Base-by-base conservation (phyloP, 2,888 invertebrate species). In the Lottia gigantea region DNA sequence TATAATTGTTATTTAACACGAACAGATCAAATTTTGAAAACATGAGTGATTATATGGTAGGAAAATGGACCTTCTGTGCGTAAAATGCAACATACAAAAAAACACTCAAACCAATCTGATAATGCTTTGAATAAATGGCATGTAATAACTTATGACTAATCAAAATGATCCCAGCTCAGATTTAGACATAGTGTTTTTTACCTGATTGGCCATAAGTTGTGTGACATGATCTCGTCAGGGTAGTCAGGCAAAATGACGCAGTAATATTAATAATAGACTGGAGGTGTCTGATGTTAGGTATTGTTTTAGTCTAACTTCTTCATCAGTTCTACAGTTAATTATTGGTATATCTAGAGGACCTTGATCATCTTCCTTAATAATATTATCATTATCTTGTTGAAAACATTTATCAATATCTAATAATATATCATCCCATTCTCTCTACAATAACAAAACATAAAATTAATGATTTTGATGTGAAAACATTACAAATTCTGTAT, bases 231-330 rank as follows among this genome's bases (percentile, higher is more conserved):
- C 80, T 63, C 85, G 86, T 87, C 87, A 87, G 66, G 87, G 87
- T 14, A 85, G 82, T 87, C 87, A 87, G 55, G 85, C 86, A 80
- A 86, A 87, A 73, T 87, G 87, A 16, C 87, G 78, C 46, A 86
- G 76, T 49, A 85, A 67, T 11, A 86, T 75, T 23, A 85, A 73
- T 45, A 86, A 71, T 4, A 82, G 72, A 26, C 67, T 76, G 11
- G 76, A 67, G 26, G 71, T 26, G n/a, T 70, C 71, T 40, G 68
- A 45, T 15, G 64, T 67, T 7, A 83, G 68, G 63, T 74, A 76
- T 16, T 79, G 69, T 40, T 68, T 62, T 49, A 86, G 70, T 66
- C 73, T 74, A 63, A 75, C 76, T 68, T 66, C 23, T 64, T 77
- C 55, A 14, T 77, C 78, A 11, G 80, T 78, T 66, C 79, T 73